Base-by-base conservation (phyloP, 2,113 vertebrate species). In the Falcunculus frontatus region DNA sequence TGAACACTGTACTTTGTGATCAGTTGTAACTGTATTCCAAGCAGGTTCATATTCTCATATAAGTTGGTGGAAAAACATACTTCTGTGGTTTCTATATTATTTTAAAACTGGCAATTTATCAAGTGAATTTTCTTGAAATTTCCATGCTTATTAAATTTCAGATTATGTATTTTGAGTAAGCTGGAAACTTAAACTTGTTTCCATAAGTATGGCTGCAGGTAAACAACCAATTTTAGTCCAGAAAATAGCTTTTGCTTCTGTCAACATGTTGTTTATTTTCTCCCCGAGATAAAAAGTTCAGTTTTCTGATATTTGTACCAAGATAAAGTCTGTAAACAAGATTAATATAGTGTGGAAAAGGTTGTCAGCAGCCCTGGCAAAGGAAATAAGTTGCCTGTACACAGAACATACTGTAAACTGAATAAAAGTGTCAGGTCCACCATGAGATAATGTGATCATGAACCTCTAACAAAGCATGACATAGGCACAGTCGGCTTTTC, bases 311-410 rank as follows among this genome's bases (percentile, higher is more conserved):
- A 99, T 99, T 99, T 98, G 98, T 98, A 98, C 98, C 97, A 94
- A 98, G 99, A 99, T 99, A 99, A 98, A 99, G 98, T 99, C 98
- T 98, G 98, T 99, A 99, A 99, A 99, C 98, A 99, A 99, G 99
- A 99, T 99, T 99, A 99, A 99, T 99, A 98, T 98, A 98, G 98
- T 98, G 98, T 99, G 98, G 99, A 99, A 99, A 98, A 99, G 99
- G 98, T 99, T 99, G 99, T 99, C 99, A 98, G 98, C 98, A 98
- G 98, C 98, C 98, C 96, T 93, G 97, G 98, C 98, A 98, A 98
- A 98, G 98, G 99, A 99, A 99, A 99, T 99, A 98, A 98, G 98
- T 98, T 98, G 98, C 98, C 98, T 98, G 98, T 98, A 98, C 98
- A 98, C 95, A 98, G 98, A 99, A 98, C 98, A 98, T 97, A 98